Conservation (phyloP, 2,113 vertebrate genomes). For the Paracanthobrama guichenoti region DNA sequence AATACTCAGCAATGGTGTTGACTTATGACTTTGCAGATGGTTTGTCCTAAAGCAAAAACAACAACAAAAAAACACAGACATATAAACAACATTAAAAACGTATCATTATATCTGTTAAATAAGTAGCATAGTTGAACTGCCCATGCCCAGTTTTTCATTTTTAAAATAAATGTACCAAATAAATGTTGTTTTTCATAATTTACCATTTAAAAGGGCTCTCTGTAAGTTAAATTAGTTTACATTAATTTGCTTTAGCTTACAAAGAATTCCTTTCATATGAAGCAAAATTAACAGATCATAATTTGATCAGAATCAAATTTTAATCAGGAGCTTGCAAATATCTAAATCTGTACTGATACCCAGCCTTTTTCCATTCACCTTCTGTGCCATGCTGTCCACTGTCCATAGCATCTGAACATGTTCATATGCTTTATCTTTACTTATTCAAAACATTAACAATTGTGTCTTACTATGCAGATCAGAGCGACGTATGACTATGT, state of each 20-base stretch:
- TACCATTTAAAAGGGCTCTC: too few species aligned
- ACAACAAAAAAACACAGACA: too few species aligned
- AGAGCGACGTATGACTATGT: slow-evolving; percentile 42
- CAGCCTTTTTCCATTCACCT: slow-evolving; percentile 1
- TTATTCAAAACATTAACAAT: slow-evolving; percentile 38
- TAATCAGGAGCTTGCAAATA: neutral
- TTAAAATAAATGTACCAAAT: neutral
- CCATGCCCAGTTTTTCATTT: neutral
- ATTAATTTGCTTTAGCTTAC: neutral
- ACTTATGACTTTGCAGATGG: too few species aligned
- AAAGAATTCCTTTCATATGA: neutral
- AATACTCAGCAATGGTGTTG: too few species aligned
- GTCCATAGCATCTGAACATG: slow-evolving; percentile 31
- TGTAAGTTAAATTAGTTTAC: neutral
- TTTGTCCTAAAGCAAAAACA: too few species aligned
- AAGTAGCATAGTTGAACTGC: neutral
- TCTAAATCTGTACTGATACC: neutral
- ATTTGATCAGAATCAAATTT: neutral
- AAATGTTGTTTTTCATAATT: neutral
- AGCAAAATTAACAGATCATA: neutral
- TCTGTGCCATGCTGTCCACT: neutral
- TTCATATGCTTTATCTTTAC: slow-evolving; percentile 29
- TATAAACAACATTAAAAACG: too few species aligned
- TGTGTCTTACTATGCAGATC: slow-evolving; percentile 4
- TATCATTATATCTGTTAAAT: neutral